Conservation (phyloP, 2,113 vertebrate genomes). For the Panthera uncia region DNA sequence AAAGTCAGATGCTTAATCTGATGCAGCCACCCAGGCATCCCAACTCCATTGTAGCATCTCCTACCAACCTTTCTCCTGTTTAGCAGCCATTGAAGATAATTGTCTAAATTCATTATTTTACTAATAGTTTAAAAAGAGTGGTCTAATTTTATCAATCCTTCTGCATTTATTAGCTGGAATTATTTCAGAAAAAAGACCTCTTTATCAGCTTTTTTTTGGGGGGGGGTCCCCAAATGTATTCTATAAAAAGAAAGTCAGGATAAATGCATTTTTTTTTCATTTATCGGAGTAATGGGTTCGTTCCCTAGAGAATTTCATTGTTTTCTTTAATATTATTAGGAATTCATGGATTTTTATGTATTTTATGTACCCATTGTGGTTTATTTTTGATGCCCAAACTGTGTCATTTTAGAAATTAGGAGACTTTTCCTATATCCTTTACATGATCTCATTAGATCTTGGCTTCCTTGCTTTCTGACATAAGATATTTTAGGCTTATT, state of each 20-base stretch:
- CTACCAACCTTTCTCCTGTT: background rate
- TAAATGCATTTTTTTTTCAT: background rate
- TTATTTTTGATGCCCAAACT: background rate
- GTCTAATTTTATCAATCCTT: background rate
- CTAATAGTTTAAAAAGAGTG: background rate
- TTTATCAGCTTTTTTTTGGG: background rate
- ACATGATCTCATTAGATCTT: background rate
- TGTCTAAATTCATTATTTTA: constrained; percentile 30
- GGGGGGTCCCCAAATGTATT: background rate
- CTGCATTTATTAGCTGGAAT: background rate
- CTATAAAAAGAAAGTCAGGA: background rate
- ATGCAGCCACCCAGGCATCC: too few relatives aligned
- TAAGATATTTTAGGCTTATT: background rate
- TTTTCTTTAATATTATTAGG: constrained; percentile 19
- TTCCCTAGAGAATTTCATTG: background rate
- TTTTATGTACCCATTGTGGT: background rate
- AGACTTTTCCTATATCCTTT: background rate
- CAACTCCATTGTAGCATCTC: background rate
- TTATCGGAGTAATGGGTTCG: constrained; percentile 29
- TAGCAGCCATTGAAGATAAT: constrained; percentile 1
- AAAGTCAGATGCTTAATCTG: too few relatives aligned
- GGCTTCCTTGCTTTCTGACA: background rate
- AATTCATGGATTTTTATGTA: constrained; percentile 33
- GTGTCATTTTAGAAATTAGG: constrained; percentile 8
- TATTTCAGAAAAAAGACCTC: constrained; percentile 24